Evolutionary conservation across 2,113 vertebrate species (phyloP), one percentile per base, ranked within the genome.

Genomic region (Rhineura floridana): DNA sequence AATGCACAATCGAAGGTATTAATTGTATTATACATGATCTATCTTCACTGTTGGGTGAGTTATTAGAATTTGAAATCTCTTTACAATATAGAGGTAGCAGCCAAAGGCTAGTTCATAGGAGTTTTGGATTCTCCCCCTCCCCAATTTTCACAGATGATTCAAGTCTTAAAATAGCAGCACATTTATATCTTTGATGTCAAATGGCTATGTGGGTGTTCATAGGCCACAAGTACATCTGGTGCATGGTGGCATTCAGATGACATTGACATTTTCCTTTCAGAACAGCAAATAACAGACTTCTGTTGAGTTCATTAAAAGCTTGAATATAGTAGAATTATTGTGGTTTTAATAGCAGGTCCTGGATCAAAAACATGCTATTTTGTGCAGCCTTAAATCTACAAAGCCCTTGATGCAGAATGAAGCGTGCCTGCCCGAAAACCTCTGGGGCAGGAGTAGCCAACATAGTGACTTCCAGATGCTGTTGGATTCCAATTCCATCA

Each of bases 21-120:
- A 87, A 81, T 83, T 87, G 84, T 17, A 48, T 87, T 46, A 39
- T 85, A 77, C 83, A 28, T 52, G 80, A 73, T 10, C 46, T 36
- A 84, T 81, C 79, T n/a, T 91, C 67, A 72, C 4, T 36, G 33
- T 33, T 82, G 46, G 28, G 36, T 65, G 84, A 92, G 33, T 44
- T 9, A 48, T 44, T 46, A 50, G 28, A 89, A 85, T 36, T 77
- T 1, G 3, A 91, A 36, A 13, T 2, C 1, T 75, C 72, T 55
- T 77, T 33, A 39, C 80, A 88, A 17, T 73, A 87, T 62, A 80
- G 90, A 90, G 86, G 36, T 55, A 88, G 46, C 72, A 89, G 46
- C 30, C 63, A 67, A 83, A 79, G 23, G 81, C 3, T 1, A 9
- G 91, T 89, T 86, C 86, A 62, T 23, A 86, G 77, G 55, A 83